phyloP scores from a whole-genome alignment of 2,888 invertebrate genomes.

The Mycalesis mineus region DNA sequence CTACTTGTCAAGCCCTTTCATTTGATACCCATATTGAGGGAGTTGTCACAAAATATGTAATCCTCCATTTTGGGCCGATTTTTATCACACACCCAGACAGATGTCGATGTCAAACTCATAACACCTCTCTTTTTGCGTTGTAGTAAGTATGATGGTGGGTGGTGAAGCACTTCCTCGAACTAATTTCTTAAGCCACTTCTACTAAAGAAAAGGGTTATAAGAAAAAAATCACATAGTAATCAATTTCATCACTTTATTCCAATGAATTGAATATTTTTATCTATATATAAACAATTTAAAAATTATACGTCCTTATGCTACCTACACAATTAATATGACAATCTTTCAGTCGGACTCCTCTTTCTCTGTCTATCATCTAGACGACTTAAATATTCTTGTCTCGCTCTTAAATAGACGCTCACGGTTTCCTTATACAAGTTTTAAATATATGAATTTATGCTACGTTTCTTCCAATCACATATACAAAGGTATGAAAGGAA shows the following conservation, averaged over 20 bases:
- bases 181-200: neutral
- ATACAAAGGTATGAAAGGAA: neutral
- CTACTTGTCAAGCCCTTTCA: too few relatives aligned
- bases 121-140: too few relatives aligned
- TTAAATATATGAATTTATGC: slow-evolving; percentile 26
- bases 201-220: neutral
- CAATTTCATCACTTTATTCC: slow-evolving; percentile 72
- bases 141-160: too few relatives aligned
- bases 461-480: slow-evolving; percentile 25
- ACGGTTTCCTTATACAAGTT: slow-evolving; percentile 23
- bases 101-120: too few relatives aligned
- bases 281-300: slow-evolving; percentile 76
- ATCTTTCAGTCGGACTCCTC: slow-evolving; percentile 46
- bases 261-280: slow-evolving; percentile 74
- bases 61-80: too few relatives aligned
- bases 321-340: slow-evolving; percentile 46
- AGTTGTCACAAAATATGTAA: too few relatives aligned
- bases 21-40: too few relatives aligned
- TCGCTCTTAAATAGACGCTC: slow-evolving; percentile 24
- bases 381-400: slow-evolving; percentile 28
- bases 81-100: too few relatives aligned
- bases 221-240: slow-evolving; percentile 37
- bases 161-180: neutral
- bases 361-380: slow-evolving; percentile 30
- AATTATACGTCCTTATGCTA: slow-evolving; percentile 48